Evolutionary conservation across 2,113 vertebrate species (phyloP).

Genomic region (Eleginops maclovinus): DNA sequence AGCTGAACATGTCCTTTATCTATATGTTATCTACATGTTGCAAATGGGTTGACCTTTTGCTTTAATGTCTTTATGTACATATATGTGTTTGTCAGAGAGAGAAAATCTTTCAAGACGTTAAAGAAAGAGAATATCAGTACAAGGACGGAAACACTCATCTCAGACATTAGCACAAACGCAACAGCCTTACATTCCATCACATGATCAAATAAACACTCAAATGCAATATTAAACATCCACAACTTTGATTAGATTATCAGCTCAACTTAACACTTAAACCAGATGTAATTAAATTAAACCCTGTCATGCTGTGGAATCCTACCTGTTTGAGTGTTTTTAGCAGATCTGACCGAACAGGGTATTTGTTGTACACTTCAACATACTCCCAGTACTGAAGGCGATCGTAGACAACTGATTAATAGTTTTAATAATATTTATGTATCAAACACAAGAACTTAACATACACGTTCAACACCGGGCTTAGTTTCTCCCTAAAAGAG

Average conservation of each 20-base stretch:
- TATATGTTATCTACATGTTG: background rate
- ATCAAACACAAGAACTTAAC: background rate
- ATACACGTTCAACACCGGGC: background rate
- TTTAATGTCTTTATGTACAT: background rate
- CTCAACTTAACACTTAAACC: too few species aligned
- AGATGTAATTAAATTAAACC: too few species aligned
- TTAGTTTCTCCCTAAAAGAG: background rate
- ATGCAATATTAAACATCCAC: background rate
- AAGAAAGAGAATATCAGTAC: background rate
- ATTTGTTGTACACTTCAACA: background rate
- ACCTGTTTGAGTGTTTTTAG: constrained; percentile 11
- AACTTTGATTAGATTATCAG: background rate
- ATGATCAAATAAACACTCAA: too few species aligned
- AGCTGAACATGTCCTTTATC: too few species aligned
- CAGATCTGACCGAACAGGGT: background rate
- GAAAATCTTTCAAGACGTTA: background rate
- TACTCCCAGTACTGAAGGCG: background rate
- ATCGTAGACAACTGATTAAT: too few species aligned
- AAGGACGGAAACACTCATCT: background rate
- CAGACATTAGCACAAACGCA: background rate
- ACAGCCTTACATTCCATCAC: background rate
- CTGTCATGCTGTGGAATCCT: background rate
- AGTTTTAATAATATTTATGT: background rate
- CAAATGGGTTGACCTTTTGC: background rate
- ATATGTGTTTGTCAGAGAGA: background rate